Evolutionary conservation across 2,797 vertebrate genomes (phyloP).

Genomic region (Ammospiza maritima): DNA sequence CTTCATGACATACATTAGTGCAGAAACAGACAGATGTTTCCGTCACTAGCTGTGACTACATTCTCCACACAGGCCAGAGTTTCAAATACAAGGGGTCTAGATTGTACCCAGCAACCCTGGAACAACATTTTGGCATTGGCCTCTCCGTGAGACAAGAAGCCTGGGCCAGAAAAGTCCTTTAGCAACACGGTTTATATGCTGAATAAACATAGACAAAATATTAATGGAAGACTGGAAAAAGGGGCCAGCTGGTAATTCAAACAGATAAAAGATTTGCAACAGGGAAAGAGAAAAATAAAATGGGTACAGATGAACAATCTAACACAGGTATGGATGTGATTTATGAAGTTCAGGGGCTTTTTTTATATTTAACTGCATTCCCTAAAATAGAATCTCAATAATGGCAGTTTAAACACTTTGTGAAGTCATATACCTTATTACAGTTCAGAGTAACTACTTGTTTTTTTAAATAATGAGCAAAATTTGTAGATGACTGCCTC

Average conservation of each 20-base stretch:
- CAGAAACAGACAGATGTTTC: not conserved
- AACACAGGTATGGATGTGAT: not conserved
- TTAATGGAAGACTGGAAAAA: not conserved
- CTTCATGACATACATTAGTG: not conserved
- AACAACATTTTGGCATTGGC: not conserved
- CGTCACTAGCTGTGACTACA: not conserved
- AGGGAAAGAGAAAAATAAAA: no score
- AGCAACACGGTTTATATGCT: not conserved
- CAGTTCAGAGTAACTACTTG: not conserved
- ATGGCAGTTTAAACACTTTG: not conserved
- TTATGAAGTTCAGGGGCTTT: not conserved
- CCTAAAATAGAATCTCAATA: not conserved
- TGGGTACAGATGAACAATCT: not conserved
- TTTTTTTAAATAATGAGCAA: not conserved
- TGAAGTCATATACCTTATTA: not conserved
- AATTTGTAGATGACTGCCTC: slow-evolving; percentile 16
- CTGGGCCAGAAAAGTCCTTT: not conserved
- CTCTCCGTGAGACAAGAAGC: not conserved
- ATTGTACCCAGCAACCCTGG: not conserved
- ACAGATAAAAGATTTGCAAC: no score
- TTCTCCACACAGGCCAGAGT: not conserved
- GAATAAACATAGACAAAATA: not conserved
- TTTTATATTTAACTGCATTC: not conserved
- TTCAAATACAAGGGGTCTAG: not conserved
- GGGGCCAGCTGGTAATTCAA: no score